A percentile compares a stretch with the other conserved stretches of the same genome.
These are phyloP conservation scores for Stenodera caucasica DNA, from an alignment of 2,888 invertebrate genomes.

Conservation along the genomic window DNA sequence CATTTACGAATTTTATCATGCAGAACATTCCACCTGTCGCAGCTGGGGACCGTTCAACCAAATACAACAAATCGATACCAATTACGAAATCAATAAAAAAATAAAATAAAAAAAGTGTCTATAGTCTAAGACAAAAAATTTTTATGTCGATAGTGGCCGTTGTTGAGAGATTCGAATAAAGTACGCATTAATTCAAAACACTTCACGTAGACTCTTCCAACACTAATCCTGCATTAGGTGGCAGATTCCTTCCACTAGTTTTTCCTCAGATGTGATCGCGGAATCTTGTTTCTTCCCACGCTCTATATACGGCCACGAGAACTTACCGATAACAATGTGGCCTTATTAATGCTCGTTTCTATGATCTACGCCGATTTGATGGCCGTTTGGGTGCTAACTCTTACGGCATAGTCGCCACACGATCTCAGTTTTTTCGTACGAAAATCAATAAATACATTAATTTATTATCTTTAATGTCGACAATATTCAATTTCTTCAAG, in stretches of 20 bases:
- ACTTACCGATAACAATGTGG: slow-evolving; percentile 31
- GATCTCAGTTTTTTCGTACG: too few species aligned
- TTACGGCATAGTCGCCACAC: neutral
- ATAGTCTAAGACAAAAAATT: neutral
- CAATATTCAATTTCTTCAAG: neutral
- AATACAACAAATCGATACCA: neutral
- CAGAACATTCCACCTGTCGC: slow-evolving; percentile 29
- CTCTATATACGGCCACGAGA: slow-evolving; percentile 45
- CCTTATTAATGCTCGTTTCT: slow-evolving; percentile 26
- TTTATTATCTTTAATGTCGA: neutral
- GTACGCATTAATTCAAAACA: slow-evolving; percentile 19
- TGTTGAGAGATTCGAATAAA: neutral
- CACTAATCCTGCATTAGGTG: slow-evolving; percentile 45
- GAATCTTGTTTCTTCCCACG: slow-evolving; percentile 51
- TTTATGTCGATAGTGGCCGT: neutral
- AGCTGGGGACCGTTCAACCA: slow-evolving; percentile 16
- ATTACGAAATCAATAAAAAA: slow-evolving; percentile 1
- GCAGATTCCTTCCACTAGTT: slow-evolving; percentile 45
- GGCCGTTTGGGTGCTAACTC: slow-evolving; percentile 19
- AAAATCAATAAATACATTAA: neutral
- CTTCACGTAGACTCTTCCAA: slow-evolving; percentile 23
- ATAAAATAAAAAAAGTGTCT: neutral
- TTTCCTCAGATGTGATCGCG: slow-evolving; percentile 48
- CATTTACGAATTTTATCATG: slow-evolving; percentile 23
- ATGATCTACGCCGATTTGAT: slow-evolving; percentile 22